These are phyloP conservation scores for Samia ricini DNA, from an alignment of 1,140 invertebrate species.

Conservation along the genomic window DNA sequence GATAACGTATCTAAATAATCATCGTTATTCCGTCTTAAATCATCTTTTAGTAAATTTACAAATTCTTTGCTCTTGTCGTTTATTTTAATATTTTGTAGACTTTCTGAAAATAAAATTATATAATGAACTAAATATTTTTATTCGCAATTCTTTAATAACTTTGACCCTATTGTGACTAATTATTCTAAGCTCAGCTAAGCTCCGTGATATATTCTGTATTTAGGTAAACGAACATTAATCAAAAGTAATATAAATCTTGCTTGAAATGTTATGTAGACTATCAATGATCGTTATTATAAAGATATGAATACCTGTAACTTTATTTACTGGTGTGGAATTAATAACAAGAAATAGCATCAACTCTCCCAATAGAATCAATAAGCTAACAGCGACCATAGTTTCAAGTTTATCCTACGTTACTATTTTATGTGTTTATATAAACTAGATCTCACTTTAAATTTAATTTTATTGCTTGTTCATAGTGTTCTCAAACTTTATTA, in stretches of 20 bases:
- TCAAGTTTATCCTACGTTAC: neutral
- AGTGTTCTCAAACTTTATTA: neutral
- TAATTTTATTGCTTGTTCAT: neutral
- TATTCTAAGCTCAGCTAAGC: no score
- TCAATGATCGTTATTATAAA: no score
- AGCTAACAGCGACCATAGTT: neutral
- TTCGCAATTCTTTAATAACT: neutral
- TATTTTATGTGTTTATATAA: neutral
- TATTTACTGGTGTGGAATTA: neutral
- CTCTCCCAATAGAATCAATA: neutral
- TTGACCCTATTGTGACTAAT: no score
- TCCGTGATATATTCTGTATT: no score
- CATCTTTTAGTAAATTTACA: constrained; percentile 32
- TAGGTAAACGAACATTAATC: no score
- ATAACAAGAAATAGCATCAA: neutral
- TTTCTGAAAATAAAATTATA: constrained; percentile 12
- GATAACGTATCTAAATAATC: constrained; percentile 26
- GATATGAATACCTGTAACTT: neutral
- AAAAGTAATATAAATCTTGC: no score
- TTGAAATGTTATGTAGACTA: no score
- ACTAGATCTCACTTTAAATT: neutral
- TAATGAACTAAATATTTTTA: neutral
- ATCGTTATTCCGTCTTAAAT: constrained; percentile 41
- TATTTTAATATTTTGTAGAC: neutral
- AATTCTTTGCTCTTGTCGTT: constrained; percentile 19